Base-by-base conservation (phyloP, 2,113 vertebrate genomes). In the Campylomormyrus numenius region DNA sequence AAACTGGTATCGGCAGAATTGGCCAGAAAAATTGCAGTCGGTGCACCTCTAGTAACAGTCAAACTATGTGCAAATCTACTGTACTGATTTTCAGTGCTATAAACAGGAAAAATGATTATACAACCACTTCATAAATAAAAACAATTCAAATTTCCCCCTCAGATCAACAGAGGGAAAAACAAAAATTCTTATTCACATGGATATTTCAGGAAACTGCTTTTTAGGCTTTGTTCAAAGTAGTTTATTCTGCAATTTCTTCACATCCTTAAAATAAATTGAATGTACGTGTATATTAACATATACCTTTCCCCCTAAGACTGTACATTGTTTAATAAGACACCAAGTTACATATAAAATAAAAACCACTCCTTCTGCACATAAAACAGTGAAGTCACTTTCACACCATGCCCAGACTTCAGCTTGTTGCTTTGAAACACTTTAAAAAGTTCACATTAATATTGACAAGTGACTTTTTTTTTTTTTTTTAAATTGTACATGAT, bases 261-360 rank as follows among this genome's bases (percentile, higher is more conserved):
- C 91, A 92, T 92, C 89, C 88, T 93, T 93, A 92, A 93, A 93
- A 93, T 93, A 19, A 84, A 80, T 88, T 42, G 77, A 27, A 89
- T 53, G 74, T 89, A 83, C 66, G 58, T 62, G 88, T 92, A 93
- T 91, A 93, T 49, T 88, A 91, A 93, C 89, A 93, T 90, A 91
- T 90, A 91, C 89, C 49, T 92, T 90, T 90, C 91, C 80, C 62
- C 91, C 91, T 90, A 92, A 91, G 90, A 92, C 91, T 92, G 88
- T 90, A 90, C 85, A 89, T 91, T 90, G 90, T 90, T 48, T 89
- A 90, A 89, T 90, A 92, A 90, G 49, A 91, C 90, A 90, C 84
- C n/a, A 90, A 86, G 66, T 88, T 90, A 87, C 70, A 90, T 88
- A 86, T 45, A 89, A 92, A 93, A 89, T 45, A 53, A 89, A 91